Evolutionary conservation across 37 sponge, comb jelly and placozoan species (phyloP).

Genomic region (Crambe crambe): DNA sequence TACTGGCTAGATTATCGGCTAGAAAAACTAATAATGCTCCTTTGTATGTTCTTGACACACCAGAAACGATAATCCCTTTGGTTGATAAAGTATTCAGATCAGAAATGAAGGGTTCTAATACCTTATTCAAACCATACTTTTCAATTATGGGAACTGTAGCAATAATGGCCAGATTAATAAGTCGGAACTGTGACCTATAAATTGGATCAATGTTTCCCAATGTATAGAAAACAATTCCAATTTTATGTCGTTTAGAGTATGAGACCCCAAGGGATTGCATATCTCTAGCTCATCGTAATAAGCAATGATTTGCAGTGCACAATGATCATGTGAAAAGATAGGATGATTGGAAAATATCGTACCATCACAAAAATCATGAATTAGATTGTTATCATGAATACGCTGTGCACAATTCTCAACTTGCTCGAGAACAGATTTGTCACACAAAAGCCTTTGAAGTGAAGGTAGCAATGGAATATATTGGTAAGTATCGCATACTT

Average conservation of each 20-base stretch:
- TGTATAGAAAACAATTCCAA: too few relatives aligned
- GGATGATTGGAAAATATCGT: slow-evolving; percentile 5
- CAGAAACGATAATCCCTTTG: slow-evolving; percentile 3
- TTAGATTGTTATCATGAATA: neutral
- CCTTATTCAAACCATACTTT: slow-evolving; percentile 32
- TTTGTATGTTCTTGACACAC: slow-evolving; percentile 4
- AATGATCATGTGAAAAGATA: slow-evolving; percentile 24
- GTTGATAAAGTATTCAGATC: slow-evolving; percentile 32
- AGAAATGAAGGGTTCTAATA: slow-evolving; percentile 33
- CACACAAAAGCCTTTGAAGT: slow-evolving; percentile 7
- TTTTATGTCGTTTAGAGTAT: too few relatives aligned
- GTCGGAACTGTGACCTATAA: slow-evolving; percentile 6
- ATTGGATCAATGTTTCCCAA: slow-evolving; percentile 37
- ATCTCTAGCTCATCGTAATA: slow-evolving; percentile 58
- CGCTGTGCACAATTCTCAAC: neutral
- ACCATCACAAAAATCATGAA: slow-evolving; percentile 54
- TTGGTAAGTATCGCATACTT: slow-evolving; percentile 32
- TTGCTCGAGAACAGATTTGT: slow-evolving; percentile 10
- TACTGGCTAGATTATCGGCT: slow-evolving; percentile 21
- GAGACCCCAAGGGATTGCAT: slow-evolving; percentile 37
- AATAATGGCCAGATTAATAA: slow-evolving; percentile 20
- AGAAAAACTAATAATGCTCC: slow-evolving; percentile 39
- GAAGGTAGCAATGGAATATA: slow-evolving; percentile 34
- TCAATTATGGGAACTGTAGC: slow-evolving; percentile 29
- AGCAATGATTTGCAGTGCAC: slow-evolving; percentile 41